Evolutionary conservation across 2,888 invertebrate genomes (phyloP).

Genomic region (Smittia sp.): DNA sequence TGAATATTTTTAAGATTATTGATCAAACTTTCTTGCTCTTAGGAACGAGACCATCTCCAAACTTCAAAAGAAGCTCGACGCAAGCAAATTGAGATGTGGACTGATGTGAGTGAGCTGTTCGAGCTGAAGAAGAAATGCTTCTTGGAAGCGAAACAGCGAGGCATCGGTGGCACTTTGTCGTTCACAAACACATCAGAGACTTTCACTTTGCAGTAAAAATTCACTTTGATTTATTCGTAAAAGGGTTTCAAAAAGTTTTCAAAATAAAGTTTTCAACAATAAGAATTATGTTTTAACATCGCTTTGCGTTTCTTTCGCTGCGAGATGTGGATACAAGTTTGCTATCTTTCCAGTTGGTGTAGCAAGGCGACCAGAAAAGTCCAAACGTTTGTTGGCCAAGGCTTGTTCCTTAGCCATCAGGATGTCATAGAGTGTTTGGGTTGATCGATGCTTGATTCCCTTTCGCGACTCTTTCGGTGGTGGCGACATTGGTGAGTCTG

Average conservation of each 20-base stretch:
- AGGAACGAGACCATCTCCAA: conserved; percentile 43
- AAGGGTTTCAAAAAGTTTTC: neutral
- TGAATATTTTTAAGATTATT: conserved; percentile 4
- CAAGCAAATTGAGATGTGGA: conserved; percentile 44
- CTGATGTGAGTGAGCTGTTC: conserved; percentile 43
- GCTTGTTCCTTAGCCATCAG: conserved; percentile 57
- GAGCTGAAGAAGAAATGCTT: conserved; percentile 44
- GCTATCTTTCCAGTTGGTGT: conserved; percentile 62
- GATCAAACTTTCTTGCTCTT: conserved; percentile 6
- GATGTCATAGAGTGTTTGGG: conserved; percentile 53
- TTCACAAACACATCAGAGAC: conserved; percentile 44
- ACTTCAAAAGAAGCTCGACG: conserved; percentile 43
- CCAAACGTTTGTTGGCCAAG: conserved; percentile 54
- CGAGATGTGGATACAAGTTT: conserved; percentile 71
- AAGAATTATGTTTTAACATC: conserved; percentile 23
- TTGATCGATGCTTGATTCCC: conserved; percentile 20
- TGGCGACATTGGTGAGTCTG: conserved; percentile 83
- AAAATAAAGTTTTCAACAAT: neutral
- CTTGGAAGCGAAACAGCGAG: conserved; percentile 43
- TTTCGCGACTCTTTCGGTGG: conserved; percentile 56
- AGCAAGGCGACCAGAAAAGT: conserved; percentile 68
- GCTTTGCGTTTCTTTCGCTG: conserved; percentile 51
- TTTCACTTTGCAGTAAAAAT: conserved; percentile 44
- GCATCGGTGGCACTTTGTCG: conserved; percentile 44
- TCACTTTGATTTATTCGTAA: neutral